Percentiles rank a stretch among this genome's conserved stretches.
Evolutionary conservation across 2,113 vertebrate genomes (phyloP).

Genomic region (Condylura cristata): DNA sequence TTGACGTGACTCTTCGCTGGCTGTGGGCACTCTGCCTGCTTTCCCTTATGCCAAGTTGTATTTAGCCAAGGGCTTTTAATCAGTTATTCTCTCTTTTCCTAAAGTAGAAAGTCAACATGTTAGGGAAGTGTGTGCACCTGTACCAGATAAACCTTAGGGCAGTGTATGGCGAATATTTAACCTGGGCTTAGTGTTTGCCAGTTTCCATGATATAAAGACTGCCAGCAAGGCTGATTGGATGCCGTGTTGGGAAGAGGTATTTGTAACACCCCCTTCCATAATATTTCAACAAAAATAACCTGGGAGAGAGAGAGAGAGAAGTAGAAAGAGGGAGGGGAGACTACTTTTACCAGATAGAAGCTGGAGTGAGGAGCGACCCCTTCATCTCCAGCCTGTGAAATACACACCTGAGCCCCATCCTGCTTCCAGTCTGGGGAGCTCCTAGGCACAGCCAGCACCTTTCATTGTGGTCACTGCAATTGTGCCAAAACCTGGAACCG

Average conservation of each 20-base stretch:
- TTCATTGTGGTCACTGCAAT: constrained; percentile 36
- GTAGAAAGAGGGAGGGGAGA: background rate
- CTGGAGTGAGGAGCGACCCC: too few relatives aligned
- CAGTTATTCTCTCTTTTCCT: background rate
- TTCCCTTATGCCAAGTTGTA: fast-evolving
- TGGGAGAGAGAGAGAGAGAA: background rate
- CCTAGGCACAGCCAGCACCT: background rate
- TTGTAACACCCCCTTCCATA: background rate
- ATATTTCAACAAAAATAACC: background rate
- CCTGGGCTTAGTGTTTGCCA: background rate
- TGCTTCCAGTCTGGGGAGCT: background rate
- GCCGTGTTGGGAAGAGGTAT: background rate
- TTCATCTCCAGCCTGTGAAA: background rate
- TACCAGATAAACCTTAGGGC: background rate
- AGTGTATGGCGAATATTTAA: background rate
- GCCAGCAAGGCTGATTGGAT: background rate
- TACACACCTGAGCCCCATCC: background rate
- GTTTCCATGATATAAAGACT: background rate
- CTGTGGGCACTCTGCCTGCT: fast-evolving
- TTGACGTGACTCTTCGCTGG: background rate
- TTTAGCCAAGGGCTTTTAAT: background rate
- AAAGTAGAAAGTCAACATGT: background rate
- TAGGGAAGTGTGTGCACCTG: background rate
- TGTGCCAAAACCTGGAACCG: constrained; percentile 29
- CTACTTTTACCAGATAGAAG: background rate